Evolutionary conservation across 2,113 vertebrate species (phyloP).

Genomic region (Podiceps cristatus): DNA sequence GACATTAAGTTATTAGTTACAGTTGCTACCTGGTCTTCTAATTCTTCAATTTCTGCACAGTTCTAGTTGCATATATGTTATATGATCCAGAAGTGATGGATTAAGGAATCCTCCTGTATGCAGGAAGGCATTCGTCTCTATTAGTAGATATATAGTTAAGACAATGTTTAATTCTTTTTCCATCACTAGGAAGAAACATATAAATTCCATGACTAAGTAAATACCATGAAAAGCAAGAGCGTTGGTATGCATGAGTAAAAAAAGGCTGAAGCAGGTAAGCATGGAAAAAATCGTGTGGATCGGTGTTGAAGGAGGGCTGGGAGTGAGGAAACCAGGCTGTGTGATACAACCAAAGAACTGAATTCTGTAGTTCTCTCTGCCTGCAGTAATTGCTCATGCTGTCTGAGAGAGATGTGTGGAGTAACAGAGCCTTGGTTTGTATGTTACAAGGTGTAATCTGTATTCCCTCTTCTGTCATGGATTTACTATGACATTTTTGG

Average conservation of each 20-base stretch:
- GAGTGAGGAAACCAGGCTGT: background rate
- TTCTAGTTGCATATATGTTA: background rate
- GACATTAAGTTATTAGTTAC: background rate
- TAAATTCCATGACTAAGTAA: background rate
- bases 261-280: background rate
- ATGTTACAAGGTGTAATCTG: background rate
- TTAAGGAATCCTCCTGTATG: background rate
- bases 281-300: background rate
- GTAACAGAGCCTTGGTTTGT: background rate
- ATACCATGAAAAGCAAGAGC: background rate
- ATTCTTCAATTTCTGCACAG: background rate
- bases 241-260: background rate
- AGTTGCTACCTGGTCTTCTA: background rate
- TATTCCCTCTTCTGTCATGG: background rate
- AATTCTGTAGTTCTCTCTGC: background rate
- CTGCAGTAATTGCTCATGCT: background rate
- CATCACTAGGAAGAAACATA: background rate
- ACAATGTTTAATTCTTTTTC: background rate
- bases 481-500: background rate
- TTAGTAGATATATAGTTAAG: background rate
- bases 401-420: background rate
- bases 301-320: background rate
- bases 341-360: background rate
- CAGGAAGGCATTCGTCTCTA: background rate
- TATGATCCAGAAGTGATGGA: background rate